Evolutionary conservation across 2,888 invertebrate genomes (phyloP).

Genomic region (Cacoxenus indagator): DNA sequence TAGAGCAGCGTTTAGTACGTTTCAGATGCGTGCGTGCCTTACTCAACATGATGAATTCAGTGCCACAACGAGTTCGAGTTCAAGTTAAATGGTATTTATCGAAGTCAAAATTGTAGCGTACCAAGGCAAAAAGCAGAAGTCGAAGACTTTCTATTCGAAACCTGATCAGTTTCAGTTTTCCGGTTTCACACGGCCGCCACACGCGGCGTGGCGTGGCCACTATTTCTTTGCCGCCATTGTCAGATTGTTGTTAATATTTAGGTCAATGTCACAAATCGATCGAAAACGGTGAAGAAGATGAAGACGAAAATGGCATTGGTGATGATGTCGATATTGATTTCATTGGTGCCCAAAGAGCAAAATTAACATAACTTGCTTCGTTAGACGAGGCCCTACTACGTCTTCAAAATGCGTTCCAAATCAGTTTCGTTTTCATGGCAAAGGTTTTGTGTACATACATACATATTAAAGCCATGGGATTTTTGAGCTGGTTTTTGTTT

Average conservation of each 20-base stretch:
- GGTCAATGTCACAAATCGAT: constrained; percentile 59
- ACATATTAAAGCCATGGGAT: too few relatives aligned
- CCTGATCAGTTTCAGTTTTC: constrained; percentile 39
- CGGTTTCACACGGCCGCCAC: constrained; percentile 30
- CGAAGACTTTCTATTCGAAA: constrained; percentile 50
- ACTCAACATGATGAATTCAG: too few relatives aligned
- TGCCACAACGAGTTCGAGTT: too few relatives aligned
- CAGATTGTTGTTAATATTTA: constrained; percentile 44
- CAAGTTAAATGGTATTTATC: background rate
- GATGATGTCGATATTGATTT: background rate
- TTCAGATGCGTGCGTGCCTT: too few relatives aligned
- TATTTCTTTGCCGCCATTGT: background rate
- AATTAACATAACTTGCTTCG: background rate
- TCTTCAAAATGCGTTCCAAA: too few relatives aligned
- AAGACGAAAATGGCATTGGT: constrained; percentile 29
- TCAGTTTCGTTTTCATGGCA: background rate
- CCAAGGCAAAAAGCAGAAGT: constrained; percentile 8
- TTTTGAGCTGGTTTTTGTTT: too few relatives aligned
- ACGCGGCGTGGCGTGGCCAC: background rate
- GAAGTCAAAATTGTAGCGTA: background rate
- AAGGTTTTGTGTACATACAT: background rate
- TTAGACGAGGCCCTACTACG: too few relatives aligned
- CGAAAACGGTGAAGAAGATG: constrained; percentile 27
- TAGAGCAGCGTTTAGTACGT: too few relatives aligned
- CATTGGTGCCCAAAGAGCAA: background rate